Conservation (phyloP, 2,888 invertebrate species). For the Brachycybe producta region DNA sequence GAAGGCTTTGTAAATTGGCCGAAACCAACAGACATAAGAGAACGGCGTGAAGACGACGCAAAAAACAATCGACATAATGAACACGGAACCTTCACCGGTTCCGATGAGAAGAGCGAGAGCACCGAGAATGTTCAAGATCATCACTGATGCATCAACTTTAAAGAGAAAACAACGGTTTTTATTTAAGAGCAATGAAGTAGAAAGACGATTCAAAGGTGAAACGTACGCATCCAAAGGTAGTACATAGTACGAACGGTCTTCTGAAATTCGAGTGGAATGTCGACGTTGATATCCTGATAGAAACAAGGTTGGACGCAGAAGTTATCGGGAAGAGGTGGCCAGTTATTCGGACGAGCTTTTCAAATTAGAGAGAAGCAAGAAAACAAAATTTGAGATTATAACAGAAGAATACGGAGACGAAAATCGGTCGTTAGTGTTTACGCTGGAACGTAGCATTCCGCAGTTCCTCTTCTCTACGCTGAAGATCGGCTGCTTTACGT, state of each 20-base stretch:
- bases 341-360: conserved; percentile 75
- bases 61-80: conserved; percentile 81
- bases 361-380: conserved; percentile 26
- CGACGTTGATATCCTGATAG: conserved; percentile 97
- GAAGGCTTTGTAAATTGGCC: conserved; percentile 98
- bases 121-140: conserved; percentile 74
- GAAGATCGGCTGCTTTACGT: conserved; percentile 76
- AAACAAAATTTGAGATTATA: background rate
- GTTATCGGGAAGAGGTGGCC: conserved; percentile 91
- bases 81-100: conserved; percentile 46
- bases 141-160: conserved; percentile 71
- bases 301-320: conserved; percentile 95
- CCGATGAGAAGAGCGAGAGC: conserved; percentile 61
- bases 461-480: conserved; percentile 76
- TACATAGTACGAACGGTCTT: conserved; percentile 87
- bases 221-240: conserved; percentile 94
- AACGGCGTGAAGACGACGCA: conserved; percentile 83
- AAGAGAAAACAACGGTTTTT: background rate
- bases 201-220: conserved; percentile 14
- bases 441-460: conserved; percentile 42
- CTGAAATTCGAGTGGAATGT: conserved; percentile 96
- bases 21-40: conserved; percentile 97
- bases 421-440: conserved; percentile 8
- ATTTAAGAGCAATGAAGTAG: background rate
- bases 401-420: too few species aligned